Conservation (phyloP, 2,113 vertebrate genomes). For the Gadus chalcogrammus region DNA sequence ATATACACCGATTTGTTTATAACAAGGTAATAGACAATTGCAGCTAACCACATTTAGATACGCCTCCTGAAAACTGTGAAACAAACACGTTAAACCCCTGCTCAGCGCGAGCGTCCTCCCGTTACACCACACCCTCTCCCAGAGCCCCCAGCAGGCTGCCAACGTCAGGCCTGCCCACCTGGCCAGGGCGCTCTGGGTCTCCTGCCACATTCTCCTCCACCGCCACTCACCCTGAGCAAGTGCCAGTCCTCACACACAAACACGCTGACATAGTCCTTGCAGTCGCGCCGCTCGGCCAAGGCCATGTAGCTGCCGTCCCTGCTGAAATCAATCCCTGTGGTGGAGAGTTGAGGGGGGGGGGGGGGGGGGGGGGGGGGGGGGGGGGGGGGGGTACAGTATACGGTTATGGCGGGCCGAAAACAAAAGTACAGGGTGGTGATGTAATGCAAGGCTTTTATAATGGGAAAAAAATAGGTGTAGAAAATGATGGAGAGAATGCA, state of each 20-base stretch:
- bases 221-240: constrained; percentile 85
- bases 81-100: no score
- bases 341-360: not conserved
- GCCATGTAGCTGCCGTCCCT: constrained; percentile 91
- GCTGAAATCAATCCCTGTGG: constrained; percentile 86
- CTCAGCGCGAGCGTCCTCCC: no score
- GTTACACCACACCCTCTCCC: no score
- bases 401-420: no score
- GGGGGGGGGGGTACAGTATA: not conserved
- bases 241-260: constrained; percentile 97
- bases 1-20: not conserved
- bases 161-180: no score
- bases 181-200: no score
- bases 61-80: no score
- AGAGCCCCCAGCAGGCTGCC: no score
- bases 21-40: no score
- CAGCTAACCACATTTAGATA: no score
- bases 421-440: no score
- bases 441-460: no score
- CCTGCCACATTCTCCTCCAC: not conserved
- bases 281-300: constrained; percentile 90
- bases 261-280: constrained; percentile 90
- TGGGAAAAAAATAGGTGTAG: not conserved
- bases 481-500: not conserved
- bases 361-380: not conserved